These are phyloP conservation scores for Carpatolechia fugitivella DNA, from an alignment of 2,888 invertebrate genomes.

Conservation along the genomic window DNA sequence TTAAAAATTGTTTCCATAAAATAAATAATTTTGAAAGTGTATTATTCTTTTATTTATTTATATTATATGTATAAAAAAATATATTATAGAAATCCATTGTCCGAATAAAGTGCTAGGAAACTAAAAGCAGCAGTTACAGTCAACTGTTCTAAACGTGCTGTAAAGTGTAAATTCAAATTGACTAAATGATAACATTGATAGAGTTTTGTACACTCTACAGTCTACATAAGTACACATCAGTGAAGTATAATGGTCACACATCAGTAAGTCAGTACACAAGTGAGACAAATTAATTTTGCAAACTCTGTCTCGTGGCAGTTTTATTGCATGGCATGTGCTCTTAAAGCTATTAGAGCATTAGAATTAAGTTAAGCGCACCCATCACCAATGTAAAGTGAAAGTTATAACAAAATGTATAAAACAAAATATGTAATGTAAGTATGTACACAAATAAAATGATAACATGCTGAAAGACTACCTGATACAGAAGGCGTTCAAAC, in stretches of 20 bases:
- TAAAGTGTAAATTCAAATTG: conserved; percentile 5
- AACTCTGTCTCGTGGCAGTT: conserved; percentile 76
- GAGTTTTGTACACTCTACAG: neutral
- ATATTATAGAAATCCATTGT: neutral
- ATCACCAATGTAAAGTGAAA: conserved; percentile 57
- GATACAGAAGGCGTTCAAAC: conserved; percentile 66
- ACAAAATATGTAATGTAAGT: conserved; percentile 24
- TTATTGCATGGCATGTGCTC: conserved; percentile 53
- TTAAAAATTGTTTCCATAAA: neutral
- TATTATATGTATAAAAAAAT: neutral
- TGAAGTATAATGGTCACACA: conserved; percentile 26
- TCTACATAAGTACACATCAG: neutral
- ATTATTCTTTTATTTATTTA: neutral
- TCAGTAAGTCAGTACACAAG: conserved; percentile 34
- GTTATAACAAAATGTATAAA: conserved; percentile 44
- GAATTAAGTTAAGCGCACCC: conserved; percentile 49
- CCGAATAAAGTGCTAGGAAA: conserved; percentile 10
- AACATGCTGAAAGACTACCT: conserved; percentile 71
- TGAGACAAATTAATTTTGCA: conserved; percentile 54
- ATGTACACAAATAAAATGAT: conserved; percentile 59
- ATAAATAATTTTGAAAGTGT: neutral
- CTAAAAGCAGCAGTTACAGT: conserved; percentile 12
- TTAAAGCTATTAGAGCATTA: conserved; percentile 63
- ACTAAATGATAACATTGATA: neutral
- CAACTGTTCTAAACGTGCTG: conserved; percentile 13